Conservation (phyloP, 1,140 invertebrate species). For the Rhynchophorus ferrugineus region DNA sequence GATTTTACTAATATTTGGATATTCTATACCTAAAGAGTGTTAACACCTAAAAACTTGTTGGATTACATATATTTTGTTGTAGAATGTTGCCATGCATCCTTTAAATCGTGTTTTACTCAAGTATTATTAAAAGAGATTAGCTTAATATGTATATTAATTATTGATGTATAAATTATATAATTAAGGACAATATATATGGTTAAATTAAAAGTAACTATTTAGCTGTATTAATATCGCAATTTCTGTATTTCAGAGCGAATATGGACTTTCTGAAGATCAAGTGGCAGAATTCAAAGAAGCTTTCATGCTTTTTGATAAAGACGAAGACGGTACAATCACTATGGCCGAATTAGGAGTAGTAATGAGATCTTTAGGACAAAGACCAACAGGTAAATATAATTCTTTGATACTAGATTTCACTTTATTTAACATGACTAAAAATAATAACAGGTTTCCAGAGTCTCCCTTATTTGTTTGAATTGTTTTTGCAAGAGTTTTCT, state of each 20-base stretch:
- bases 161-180: too few species aligned
- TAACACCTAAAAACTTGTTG: too few species aligned
- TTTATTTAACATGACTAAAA: too few species aligned
- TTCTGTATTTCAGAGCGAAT: conserved; percentile 58
- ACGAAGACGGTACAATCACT: conserved; percentile 84
- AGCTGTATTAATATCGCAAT: neutral
- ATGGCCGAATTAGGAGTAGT: conserved; percentile 82
- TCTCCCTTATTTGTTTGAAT: too few species aligned
- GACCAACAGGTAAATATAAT: conserved; percentile 77
- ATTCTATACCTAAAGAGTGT: too few species aligned
- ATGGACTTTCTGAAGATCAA: conserved; percentile 78
- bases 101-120: neutral
- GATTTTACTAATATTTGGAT: too few species aligned
- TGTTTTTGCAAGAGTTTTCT: too few species aligned
- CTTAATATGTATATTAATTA: neutral
- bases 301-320: conserved; percentile 89
- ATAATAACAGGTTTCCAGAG: too few species aligned
- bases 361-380: conserved; percentile 80
- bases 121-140: neutral
- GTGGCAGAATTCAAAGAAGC: conserved; percentile 86
- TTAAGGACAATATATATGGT: too few species aligned
- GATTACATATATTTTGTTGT: too few species aligned
- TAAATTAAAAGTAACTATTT: too few species aligned
- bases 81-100: neutral
- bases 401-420: too few species aligned